Percentiles rank a stretch among this genome's conserved stretches.
phyloP scores from a whole-genome alignment of 2,113 vertebrate species.

The Hylia prasina region DNA sequence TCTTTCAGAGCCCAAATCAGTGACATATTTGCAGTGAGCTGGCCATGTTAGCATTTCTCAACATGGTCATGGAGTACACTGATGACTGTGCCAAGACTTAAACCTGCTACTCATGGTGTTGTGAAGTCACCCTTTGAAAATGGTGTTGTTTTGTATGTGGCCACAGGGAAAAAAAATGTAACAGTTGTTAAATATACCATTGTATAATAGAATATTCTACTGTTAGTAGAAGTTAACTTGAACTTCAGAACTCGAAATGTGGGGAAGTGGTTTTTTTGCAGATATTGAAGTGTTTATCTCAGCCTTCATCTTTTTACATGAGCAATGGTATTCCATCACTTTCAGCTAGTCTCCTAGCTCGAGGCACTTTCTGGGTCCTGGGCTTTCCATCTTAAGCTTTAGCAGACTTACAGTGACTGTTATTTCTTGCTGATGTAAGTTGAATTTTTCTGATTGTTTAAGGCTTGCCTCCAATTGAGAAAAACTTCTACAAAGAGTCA shows the following conservation, averaged over 20 bases:
- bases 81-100: not conserved
- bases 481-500: slow-evolving; percentile 87
- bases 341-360: not conserved
- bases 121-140: not conserved
- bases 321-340: not conserved
- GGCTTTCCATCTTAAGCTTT: not conserved
- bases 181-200: not conserved
- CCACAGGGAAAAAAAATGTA: not conserved
- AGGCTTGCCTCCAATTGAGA: slow-evolving; percentile 87
- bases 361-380: not conserved
- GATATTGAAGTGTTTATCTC: not conserved
- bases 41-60: not conserved
- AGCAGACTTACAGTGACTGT: not conserved
- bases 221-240: not conserved
- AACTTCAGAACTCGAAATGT: not conserved
- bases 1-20: not conserved
- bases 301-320: not conserved
- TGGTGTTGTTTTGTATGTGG: not conserved
- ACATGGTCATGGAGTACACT: not conserved
- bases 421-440: not conserved
- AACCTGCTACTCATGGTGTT: not conserved
- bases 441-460: not conserved
- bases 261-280: not conserved
- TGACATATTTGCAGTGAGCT: not conserved
- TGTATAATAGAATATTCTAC: no score